Evolutionary conservation across 92 coral and sea anemone species (phyloP).

Genomic region (Epizoanthus illoricatus): DNA sequence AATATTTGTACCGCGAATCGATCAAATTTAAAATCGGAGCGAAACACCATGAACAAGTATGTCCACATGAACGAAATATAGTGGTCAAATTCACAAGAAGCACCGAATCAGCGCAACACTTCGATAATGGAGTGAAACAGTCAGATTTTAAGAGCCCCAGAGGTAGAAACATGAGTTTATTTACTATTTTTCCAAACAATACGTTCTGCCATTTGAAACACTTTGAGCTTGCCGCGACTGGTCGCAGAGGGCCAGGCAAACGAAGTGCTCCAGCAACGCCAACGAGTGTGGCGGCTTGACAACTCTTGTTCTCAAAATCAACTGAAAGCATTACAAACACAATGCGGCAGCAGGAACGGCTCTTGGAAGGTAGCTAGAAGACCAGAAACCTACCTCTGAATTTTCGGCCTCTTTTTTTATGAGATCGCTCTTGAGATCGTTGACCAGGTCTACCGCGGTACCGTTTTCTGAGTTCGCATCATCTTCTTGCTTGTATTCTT

Average conservation of each 20-base stretch:
- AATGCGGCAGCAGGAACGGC: neutral
- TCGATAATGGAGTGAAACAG: conserved; percentile 28
- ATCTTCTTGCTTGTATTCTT: conserved; percentile 95
- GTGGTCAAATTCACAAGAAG: neutral
- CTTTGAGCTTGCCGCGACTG: conserved; percentile 89
- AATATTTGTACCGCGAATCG: conserved; percentile 85
- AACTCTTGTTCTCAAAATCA: conserved; percentile 33
- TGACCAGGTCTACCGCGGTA: conserved; percentile 93
- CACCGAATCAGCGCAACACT: conserved; percentile 5
- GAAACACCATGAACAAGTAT: conserved; percentile 18
- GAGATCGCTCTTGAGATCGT: conserved; percentile 97
- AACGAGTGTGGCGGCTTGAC: conserved; percentile 38
- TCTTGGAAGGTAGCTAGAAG: conserved; percentile 25
- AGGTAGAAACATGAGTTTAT: conserved; percentile 69
- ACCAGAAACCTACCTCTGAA: conserved; percentile 70
- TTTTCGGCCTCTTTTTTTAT: conserved; percentile 99
- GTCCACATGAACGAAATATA: conserved; percentile 22
- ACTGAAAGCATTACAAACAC: conserved; percentile 2
- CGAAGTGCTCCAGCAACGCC: conserved; percentile 23
- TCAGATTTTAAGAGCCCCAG: conserved; percentile 23
- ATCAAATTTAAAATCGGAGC: conserved; percentile 80
- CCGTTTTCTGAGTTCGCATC: conserved; percentile 96
- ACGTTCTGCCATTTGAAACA: conserved; percentile 65
- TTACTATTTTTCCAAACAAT: conserved; percentile 96
- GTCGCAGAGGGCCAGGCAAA: conserved; percentile 23